Percentiles rank a stretch among this genome's conserved stretches.
These are phyloP conservation scores for Chirona hameri DNA, from an alignment of 2,888 invertebrate genomes.

Conservation along the genomic window DNA sequence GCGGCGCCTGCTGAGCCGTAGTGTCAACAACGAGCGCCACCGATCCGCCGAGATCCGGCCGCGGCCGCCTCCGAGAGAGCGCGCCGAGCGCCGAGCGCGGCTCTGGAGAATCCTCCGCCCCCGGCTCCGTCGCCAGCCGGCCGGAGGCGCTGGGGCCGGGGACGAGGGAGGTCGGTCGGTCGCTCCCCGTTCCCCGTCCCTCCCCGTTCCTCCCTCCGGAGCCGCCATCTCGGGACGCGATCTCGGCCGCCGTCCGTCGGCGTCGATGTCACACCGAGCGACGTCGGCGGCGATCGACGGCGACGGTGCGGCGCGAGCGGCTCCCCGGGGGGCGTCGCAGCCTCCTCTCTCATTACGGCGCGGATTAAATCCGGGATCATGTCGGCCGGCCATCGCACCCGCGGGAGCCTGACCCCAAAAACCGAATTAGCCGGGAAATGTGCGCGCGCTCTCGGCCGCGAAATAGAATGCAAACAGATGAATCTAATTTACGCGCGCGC, in stretches of 20 bases:
- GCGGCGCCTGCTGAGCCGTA: background rate
- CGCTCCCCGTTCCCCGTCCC: too few relatives aligned
- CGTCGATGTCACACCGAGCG: background rate
- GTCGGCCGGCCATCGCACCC: background rate
- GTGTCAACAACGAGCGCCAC: background rate
- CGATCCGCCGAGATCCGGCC: background rate
- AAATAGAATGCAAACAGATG: slow-evolving; percentile 28
- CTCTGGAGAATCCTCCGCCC: background rate
- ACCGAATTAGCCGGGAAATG: background rate
- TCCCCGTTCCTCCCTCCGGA: background rate
- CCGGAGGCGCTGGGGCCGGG: background rate
- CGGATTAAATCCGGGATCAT: slow-evolving; percentile 10
- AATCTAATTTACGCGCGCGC: slow-evolving; percentile 25
- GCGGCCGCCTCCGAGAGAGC: background rate
- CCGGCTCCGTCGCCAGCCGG: background rate
- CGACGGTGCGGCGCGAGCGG: background rate
- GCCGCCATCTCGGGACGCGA: background rate
- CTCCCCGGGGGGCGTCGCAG: background rate
- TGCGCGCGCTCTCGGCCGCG: background rate
- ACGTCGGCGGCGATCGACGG: background rate
- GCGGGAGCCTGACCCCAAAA: background rate
- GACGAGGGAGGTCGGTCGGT: background rate
- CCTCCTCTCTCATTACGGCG: slow-evolving; percentile 13
- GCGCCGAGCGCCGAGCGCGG: background rate
- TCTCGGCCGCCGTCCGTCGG: background rate